Percentiles rank a stretch among this genome's conserved stretches.
Evolutionary conservation across 2,113 vertebrate species (phyloP).

Genomic region (Numenius arquata): DNA sequence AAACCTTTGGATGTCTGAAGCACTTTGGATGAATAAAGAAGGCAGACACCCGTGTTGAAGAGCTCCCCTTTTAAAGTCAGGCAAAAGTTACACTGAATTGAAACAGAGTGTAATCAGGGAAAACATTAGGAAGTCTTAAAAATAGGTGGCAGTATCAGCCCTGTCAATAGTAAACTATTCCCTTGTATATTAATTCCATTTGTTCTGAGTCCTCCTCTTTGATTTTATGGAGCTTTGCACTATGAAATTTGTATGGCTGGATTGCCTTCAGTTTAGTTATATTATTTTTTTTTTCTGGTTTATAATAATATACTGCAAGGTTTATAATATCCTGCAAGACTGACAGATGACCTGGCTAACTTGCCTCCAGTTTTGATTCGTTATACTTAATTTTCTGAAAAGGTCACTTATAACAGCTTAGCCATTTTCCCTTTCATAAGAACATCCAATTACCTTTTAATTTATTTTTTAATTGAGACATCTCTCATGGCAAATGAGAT

Average conservation of each 20-base stretch:
- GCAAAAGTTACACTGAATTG: background rate
- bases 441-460: background rate
- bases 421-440: background rate
- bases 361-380: background rate
- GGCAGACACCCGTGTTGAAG: background rate
- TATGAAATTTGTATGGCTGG: background rate
- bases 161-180: background rate
- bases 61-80: background rate
- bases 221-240: background rate
- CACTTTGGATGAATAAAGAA: background rate
- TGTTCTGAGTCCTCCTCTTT: background rate
- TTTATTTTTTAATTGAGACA: background rate
- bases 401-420: background rate
- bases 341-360: background rate
- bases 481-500: background rate
- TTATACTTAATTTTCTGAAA: background rate
- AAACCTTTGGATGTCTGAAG: background rate
- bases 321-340: background rate
- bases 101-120: background rate
- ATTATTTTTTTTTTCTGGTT: background rate
- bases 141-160: background rate
- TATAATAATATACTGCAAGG: background rate
- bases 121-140: background rate
- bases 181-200: background rate
- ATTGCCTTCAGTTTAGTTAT: background rate